A percentile compares a stretch with the other conserved stretches of the same genome.
phyloP scores from a whole-genome alignment of 2,113 vertebrate genomes.

The Tonatia bakeri region DNA sequence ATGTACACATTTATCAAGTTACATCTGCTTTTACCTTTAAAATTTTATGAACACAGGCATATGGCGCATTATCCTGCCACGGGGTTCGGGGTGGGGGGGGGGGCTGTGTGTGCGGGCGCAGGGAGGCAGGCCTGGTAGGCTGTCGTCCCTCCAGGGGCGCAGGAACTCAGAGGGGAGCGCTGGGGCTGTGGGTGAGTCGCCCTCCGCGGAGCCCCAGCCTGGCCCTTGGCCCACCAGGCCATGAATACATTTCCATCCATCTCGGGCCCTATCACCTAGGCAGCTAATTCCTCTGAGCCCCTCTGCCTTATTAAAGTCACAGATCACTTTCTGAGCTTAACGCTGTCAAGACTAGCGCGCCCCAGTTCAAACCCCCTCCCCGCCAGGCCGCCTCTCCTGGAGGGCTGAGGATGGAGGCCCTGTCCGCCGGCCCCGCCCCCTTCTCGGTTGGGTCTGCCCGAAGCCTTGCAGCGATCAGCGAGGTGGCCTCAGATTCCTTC shows the following conservation, averaged over 20 bases:
- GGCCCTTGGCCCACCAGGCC: constrained; percentile 86
- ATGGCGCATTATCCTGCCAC: constrained; percentile 80
- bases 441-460: constrained; percentile 74
- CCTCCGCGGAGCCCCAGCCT: constrained; percentile 83
- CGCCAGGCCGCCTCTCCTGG: constrained; percentile 78
- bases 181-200: constrained; percentile 88
- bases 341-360: constrained; percentile 85
- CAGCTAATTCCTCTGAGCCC: constrained; percentile 97
- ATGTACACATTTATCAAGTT: constrained; percentile 80
- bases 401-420: constrained; percentile 46
- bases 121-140: constrained; percentile 76
- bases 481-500: constrained; percentile 97
- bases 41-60: constrained; percentile 84
- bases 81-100: neutral
- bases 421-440: neutral
- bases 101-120: neutral
- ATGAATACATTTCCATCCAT: constrained; percentile 87
- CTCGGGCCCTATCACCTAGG: constrained; percentile 89
- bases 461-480: constrained; percentile 84
- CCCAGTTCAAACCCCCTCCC: constrained; percentile 84
- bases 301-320: constrained; percentile 98
- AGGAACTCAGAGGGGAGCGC: constrained; percentile 79
- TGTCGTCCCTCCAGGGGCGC: constrained; percentile 79
- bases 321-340: constrained; percentile 95
- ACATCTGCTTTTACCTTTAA: constrained; percentile 86